Conservation (phyloP, 2,888 invertebrate genomes). For the Conus canariensis region DNA sequence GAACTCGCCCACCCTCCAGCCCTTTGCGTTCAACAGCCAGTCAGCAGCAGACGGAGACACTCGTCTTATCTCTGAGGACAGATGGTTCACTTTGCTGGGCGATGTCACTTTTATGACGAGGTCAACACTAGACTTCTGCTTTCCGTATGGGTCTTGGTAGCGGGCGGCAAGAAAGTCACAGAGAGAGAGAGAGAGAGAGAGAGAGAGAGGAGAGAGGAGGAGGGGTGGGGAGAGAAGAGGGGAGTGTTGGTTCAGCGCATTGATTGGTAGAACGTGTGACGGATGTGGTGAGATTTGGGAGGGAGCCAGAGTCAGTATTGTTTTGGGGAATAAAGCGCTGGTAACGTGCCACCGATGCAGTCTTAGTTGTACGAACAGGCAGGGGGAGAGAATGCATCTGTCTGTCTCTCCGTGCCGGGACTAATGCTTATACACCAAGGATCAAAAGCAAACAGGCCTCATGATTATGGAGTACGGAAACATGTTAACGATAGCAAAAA, state of each 20-base stretch:
- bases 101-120: slow-evolving; percentile 9
- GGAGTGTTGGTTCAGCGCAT: not conserved
- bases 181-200: not conserved
- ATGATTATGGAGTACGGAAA: too few species aligned
- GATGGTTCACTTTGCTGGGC: slow-evolving; percentile 12
- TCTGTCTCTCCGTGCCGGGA: not conserved
- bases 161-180: not conserved
- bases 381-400: not conserved
- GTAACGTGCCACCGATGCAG: too few species aligned
- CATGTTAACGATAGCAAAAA: too few species aligned
- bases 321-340: too few species aligned
- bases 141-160: not conserved
- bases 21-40: too few species aligned
- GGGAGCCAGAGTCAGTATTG: not conserved
- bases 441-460: too few species aligned
- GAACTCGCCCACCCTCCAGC: too few species aligned
- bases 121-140: not conserved
- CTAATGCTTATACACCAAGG: too few species aligned
- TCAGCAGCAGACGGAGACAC: not conserved
- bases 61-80: slow-evolving; percentile 8
- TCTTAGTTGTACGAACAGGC: not conserved
- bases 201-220: not conserved
- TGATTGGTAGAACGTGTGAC: slow-evolving; percentile 2
- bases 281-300: not conserved
- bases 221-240: not conserved